A percentile compares a stretch with the other conserved stretches of the same genome.
phyloP scores from a whole-genome alignment of 1,140 invertebrate species.

The Eueides isabella region DNA sequence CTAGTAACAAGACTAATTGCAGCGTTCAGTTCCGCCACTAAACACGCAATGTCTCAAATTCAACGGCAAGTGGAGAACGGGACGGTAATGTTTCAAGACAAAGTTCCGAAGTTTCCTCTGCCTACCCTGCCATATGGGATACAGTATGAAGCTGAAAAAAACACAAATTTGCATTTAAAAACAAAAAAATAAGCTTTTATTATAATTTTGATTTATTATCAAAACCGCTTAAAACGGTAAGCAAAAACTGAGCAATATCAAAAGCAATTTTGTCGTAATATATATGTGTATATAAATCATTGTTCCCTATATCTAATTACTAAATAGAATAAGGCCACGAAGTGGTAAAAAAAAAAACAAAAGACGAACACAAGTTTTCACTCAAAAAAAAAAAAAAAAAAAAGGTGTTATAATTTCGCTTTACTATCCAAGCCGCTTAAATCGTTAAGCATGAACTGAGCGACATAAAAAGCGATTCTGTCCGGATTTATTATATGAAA shows the following conservation, averaged over 20 bases:
- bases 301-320: no score
- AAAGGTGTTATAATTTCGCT: constrained; percentile 52
- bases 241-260: background rate
- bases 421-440: constrained; percentile 51
- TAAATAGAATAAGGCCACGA: no score
- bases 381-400: background rate
- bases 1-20: no score
- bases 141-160: no score
- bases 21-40: no score
- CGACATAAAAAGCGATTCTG: constrained; percentile 43
- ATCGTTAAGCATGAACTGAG: constrained; percentile 55
- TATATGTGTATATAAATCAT: no score
- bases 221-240: constrained; percentile 37
- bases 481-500: constrained; percentile 56
- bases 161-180: background rate
- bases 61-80: no score
- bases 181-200: background rate
- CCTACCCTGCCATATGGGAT: no score
- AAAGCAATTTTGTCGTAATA: constrained; percentile 36
- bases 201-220: constrained; percentile 58
- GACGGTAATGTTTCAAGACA: no score
- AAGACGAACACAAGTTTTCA: background rate
- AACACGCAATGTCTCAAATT: no score
- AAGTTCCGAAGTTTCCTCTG: no score
- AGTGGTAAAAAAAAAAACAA: background rate